phyloP scores from a whole-genome alignment of 2,888 invertebrate genomes.

The Coelogynopora nodosa region DNA sequence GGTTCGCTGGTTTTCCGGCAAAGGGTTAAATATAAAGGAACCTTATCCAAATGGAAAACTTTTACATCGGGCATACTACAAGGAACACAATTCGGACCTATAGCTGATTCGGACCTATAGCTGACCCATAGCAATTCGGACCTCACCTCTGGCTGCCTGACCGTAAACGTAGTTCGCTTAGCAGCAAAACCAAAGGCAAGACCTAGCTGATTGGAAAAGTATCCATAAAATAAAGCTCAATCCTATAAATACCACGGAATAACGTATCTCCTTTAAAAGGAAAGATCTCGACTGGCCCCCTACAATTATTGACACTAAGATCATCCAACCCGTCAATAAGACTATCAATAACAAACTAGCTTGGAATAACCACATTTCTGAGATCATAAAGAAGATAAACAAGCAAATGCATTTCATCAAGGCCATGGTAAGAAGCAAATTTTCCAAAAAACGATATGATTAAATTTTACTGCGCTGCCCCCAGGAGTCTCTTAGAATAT shows the following conservation, averaged over 20 bases:
- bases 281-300: background rate
- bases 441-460: background rate
- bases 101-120: too few species aligned
- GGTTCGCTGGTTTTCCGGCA: too few species aligned
- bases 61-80: too few species aligned
- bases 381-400: background rate
- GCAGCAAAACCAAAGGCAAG: background rate
- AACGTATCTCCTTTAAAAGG: background rate
- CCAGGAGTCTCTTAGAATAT: background rate
- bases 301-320: background rate
- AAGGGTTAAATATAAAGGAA: too few species aligned
- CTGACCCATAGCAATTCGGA: too few species aligned
- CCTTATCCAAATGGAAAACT: too few species aligned
- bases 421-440: background rate
- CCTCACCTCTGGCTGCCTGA: too few species aligned
- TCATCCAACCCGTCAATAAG: background rate
- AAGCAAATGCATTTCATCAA: background rate
- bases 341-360: background rate
- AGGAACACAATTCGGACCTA: too few species aligned
- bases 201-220: background rate
- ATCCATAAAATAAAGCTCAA: background rate
- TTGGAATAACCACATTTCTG: background rate
- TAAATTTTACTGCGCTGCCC: background rate
- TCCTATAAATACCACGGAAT: background rate
- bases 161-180: background rate